Evolutionary conservation across 30 jellyfish, hydroid and myxozoan genomes (phyloP).

Genomic region (Hydractinia symbiolongicarpus): DNA sequence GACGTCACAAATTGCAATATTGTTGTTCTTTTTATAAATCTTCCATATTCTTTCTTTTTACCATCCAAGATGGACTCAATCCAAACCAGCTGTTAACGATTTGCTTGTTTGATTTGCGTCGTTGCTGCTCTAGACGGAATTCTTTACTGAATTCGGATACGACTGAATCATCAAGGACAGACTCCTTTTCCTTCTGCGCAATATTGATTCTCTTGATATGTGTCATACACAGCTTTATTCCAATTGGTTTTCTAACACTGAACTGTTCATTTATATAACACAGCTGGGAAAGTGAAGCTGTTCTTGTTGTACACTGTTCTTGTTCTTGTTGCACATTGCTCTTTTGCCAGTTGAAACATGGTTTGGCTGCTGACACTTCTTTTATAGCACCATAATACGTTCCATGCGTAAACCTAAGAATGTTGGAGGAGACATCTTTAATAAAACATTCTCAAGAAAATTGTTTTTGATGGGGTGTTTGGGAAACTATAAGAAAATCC

Average conservation of each 20-base stretch:
- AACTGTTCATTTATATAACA: not conserved
- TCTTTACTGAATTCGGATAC: conserved; percentile 16
- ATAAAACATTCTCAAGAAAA: not conserved
- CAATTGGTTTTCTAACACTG: conserved; percentile 8
- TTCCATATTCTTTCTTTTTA: conserved; percentile 5
- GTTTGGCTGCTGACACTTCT: conserved; percentile 20
- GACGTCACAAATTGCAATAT: no score
- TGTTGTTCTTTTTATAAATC: no score
- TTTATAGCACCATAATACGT: not conserved
- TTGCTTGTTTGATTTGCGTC: conserved; percentile 13
- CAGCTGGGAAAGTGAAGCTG: conserved; percentile 13
- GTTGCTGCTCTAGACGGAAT: not conserved
- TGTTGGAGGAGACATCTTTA: not conserved
- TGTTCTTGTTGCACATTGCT: no score
- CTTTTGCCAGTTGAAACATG: conserved; percentile 11
- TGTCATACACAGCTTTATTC: conserved; percentile 3
- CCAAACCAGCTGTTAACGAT: not conserved
- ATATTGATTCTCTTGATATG: not conserved
- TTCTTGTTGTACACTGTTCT: conserved; percentile 4
- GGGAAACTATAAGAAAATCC: no score
- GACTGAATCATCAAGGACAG: not conserved
- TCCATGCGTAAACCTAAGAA: conserved; percentile 17
- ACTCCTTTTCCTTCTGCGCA: not conserved
- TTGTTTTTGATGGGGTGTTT: not conserved
- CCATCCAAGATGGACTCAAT: conserved; percentile 17